phyloP scores from a whole-genome alignment of 2,113 vertebrate genomes.

The Chaenocephalus aceratus region DNA sequence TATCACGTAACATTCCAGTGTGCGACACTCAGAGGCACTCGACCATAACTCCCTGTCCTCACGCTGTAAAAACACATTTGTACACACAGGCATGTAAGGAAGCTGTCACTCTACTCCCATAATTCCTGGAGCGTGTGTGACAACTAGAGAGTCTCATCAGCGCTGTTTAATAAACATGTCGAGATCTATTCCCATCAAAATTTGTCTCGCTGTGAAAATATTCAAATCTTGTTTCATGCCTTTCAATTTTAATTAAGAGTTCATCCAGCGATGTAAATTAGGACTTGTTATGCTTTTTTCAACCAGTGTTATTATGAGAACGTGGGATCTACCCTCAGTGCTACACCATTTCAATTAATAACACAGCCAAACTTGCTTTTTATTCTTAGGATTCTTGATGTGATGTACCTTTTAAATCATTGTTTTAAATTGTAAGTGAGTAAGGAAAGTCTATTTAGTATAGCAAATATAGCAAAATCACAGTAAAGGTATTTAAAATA shows the following conservation, averaged over 20 bases:
- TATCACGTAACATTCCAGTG: slow-evolving; percentile 16
- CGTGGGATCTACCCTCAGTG: no score
- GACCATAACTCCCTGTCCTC: slow-evolving; percentile 32
- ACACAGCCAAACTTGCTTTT: background rate
- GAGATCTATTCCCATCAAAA: background rate
- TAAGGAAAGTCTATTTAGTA: no score
- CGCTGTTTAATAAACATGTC: slow-evolving; percentile 13
- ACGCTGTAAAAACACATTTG: slow-evolving; percentile 47
- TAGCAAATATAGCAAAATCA: no score
- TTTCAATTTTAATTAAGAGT: background rate
- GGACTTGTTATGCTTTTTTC: background rate
- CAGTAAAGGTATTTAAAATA: no score
- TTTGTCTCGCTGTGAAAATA: background rate
- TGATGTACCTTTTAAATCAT: background rate
- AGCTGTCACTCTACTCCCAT: slow-evolving; percentile 1
- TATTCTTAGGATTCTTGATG: background rate
- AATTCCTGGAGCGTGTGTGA: slow-evolving; percentile 24
- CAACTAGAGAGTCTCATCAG: slow-evolving; percentile 25
- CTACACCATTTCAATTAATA: background rate
- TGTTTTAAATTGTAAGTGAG: background rate
- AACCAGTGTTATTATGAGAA: background rate
- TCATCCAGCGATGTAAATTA: background rate
- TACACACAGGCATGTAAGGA: slow-evolving; percentile 18
- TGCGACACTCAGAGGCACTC: background rate
- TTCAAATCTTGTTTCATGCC: slow-evolving; percentile 1